These are phyloP conservation scores for Drosophila murphyi DNA, from an alignment of 1,140 invertebrate species.

Conservation along the genomic window DNA sequence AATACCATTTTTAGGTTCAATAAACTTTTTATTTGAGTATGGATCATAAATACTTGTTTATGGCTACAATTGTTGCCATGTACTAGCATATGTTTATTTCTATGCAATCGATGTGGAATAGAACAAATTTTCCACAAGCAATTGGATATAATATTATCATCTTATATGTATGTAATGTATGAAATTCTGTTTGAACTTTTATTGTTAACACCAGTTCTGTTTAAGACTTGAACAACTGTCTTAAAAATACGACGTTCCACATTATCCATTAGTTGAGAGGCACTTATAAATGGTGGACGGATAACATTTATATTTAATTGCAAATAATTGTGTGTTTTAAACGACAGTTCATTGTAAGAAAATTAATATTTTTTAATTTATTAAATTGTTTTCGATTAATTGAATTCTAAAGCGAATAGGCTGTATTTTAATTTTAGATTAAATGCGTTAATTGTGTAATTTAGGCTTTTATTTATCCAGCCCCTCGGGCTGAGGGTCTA, in stretches of 20 bases:
- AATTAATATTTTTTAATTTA: conserved; percentile 16
- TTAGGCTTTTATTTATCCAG: conserved; percentile 51
- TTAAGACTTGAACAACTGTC: neutral
- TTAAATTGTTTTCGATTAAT: conserved; percentile 40
- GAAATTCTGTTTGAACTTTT: neutral
- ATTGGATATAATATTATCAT: neutral
- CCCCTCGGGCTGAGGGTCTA: conserved; percentile 1
- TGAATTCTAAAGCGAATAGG: conserved; percentile 50
- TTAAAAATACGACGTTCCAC: neutral
- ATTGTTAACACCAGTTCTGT: neutral
- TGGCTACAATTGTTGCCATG: conserved; percentile 4
- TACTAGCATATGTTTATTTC: conserved; percentile 11
- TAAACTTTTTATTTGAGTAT: conserved; percentile 43
- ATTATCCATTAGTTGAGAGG: conserved; percentile 26
- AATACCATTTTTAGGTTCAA: conserved; percentile 51
- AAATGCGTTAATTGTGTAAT: conserved; percentile 66
- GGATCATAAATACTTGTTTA: conserved; percentile 34
- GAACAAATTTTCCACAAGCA: neutral
- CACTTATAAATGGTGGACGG: conserved; percentile 9
- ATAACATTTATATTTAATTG: conserved; percentile 6
- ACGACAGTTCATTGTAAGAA: conserved; percentile 7
- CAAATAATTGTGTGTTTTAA: conserved; percentile 24
- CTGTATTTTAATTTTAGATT: conserved; percentile 59
- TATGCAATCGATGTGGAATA: conserved; percentile 1
- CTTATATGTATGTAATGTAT: neutral